These are phyloP conservation scores for Grammomys surdaster DNA, from an alignment of 2,113 vertebrate species.

Conservation along the genomic window DNA sequence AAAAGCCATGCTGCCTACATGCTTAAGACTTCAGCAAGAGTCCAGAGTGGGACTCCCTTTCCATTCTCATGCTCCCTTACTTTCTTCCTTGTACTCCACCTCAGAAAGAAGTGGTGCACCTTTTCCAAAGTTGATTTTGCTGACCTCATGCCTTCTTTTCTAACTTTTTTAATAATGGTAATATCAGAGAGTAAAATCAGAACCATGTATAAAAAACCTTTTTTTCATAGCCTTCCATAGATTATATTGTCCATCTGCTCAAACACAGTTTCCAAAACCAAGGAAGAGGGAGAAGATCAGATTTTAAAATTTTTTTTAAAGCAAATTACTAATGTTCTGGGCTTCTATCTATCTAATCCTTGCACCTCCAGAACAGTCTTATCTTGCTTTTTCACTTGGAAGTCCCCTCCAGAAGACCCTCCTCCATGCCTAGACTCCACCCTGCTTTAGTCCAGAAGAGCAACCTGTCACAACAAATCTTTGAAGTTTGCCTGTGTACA, in stretches of 20 bases:
- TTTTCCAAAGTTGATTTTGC: neutral
- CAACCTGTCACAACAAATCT: neutral
- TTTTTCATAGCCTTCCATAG: neutral
- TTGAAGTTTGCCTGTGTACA: constrained; percentile 17
- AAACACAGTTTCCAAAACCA: constrained; percentile 37
- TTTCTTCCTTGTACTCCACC: neutral
- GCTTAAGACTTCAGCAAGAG: neutral
- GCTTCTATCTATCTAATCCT: neutral
- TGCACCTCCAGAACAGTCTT: neutral
- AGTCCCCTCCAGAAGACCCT: constrained; percentile 25
- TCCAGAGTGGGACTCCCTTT: neutral
- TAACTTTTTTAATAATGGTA: neutral
- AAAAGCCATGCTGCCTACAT: neutral
- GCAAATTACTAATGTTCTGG: neutral
- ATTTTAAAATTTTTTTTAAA: neutral
- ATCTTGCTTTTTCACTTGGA: neutral
- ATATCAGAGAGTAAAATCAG: constrained; percentile 20
- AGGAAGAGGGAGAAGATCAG: neutral
- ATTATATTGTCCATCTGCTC: no score
- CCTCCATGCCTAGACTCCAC: no score
- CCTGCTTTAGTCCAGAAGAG: neutral
- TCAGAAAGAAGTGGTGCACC: neutral
- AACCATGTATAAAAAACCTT: neutral
- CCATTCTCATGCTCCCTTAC: neutral
- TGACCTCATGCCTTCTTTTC: neutral